A percentile compares a stretch with the other conserved stretches of the same genome.
phyloP scores from a whole-genome alignment of 2,888 invertebrate genomes.

The Phaedon cochleariae region DNA sequence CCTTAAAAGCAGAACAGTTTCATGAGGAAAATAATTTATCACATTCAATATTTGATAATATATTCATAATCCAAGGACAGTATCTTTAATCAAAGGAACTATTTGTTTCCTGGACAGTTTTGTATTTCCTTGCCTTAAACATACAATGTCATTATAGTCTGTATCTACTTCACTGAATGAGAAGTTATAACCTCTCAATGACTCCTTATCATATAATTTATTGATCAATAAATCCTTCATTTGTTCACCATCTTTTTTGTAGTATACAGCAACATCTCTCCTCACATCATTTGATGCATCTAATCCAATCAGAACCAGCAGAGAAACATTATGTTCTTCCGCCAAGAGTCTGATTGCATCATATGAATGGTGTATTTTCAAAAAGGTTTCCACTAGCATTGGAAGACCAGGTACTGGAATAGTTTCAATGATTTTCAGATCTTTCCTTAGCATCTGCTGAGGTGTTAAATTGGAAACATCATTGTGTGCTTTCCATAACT shows the following conservation, averaged over 20 bases:
- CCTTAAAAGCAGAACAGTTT: too few species aligned
- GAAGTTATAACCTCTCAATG: slow-evolving; percentile 56
- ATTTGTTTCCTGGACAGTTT: slow-evolving; percentile 75
- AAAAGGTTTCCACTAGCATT: slow-evolving; percentile 69
- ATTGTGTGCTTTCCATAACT: slow-evolving; percentile 70
- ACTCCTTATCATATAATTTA: slow-evolving; percentile 50
- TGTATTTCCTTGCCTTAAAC: slow-evolving; percentile 69
- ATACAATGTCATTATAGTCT: slow-evolving; percentile 61
- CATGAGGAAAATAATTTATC: too few species aligned
- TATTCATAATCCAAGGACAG: slow-evolving; percentile 2
- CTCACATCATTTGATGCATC: slow-evolving; percentile 63
- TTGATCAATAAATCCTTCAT: slow-evolving; percentile 57
- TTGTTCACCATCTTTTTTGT: slow-evolving; percentile 50
- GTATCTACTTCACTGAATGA: slow-evolving; percentile 57
- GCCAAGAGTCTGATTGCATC: slow-evolving; percentile 66
- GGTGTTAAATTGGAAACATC: slow-evolving; percentile 73
- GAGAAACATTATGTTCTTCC: slow-evolving; percentile 56
- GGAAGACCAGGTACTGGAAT: slow-evolving; percentile 68
- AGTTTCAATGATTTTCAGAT: slow-evolving; percentile 73
- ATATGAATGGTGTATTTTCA: slow-evolving; percentile 63
- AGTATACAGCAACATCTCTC: slow-evolving; percentile 67
- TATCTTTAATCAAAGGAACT: slow-evolving; percentile 65
- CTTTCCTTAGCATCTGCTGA: slow-evolving; percentile 76
- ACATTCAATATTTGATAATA: too few species aligned
- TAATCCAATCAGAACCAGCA: slow-evolving; percentile 72